Evolutionary conservation across 2,888 invertebrate genomes (phyloP), one percentile per base, ranked within the genome.

Genomic region (Melanostoma scalare): DNA sequence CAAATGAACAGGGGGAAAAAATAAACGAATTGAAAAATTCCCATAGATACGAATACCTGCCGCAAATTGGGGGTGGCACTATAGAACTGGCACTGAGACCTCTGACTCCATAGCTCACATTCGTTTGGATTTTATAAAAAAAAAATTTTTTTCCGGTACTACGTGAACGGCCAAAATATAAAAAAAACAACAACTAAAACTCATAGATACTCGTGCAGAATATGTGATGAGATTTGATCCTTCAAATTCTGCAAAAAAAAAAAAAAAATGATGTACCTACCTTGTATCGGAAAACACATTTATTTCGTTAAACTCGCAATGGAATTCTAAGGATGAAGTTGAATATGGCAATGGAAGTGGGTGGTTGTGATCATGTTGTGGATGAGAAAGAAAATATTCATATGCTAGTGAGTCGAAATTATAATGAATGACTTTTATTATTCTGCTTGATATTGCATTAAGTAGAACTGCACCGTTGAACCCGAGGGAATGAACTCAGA

Each of bases 391-490:
- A 42, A 56, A 69, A 50, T 52, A n/a, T 52, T 61, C 58, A 53
- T 69, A 46, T 40, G 42, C 61, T 10, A 46, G 33, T 61, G 10
- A 76, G 81, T 67, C 81, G 71, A 81, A 67, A 72, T 71, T 76
- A 76, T 72, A 76, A 81, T 81, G 76, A 71, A 81, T 81, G 81
- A 61, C 65, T 81, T 81, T 81, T 72, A 72, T 76, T 76, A 61
- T 81, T 76, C 55, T 9, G 60, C 30, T 40, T 60, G 72, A 61
- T 67, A 72, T 72, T 76, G 76, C 69, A 63, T 63, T 55, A 30
- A 63, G 50, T 36, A 38, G 33, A 69, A 56, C 44, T 76, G 76
- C 69, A 71, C 10, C 50, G 31, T 67, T 20, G 33, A 30, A 46
- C 46, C 4, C 30, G 31, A 31, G 9, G 58, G 42, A 56, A 40